These are phyloP conservation scores for Pantherophis vulpinus DNA, from an alignment of 2,797 vertebrate genomes.

Conservation along the genomic window DNA sequence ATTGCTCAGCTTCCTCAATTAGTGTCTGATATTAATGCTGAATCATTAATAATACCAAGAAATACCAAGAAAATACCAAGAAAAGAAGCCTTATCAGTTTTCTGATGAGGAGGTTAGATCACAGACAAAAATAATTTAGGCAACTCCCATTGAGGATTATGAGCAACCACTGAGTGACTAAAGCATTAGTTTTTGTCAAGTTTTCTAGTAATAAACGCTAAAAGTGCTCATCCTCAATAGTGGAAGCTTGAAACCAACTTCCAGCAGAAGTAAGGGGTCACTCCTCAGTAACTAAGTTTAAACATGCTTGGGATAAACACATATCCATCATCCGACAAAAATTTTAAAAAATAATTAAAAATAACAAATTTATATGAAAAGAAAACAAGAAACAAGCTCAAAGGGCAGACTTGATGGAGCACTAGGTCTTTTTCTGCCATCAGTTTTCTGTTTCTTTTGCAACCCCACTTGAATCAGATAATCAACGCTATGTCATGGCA, in stretches of 20 bases:
- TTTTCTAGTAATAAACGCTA: neutral
- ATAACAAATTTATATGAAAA: neutral
- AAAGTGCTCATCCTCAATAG: neutral
- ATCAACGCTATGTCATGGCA: neutral
- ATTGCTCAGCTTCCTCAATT: constrained; percentile 28
- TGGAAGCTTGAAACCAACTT: neutral
- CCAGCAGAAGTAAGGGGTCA: neutral
- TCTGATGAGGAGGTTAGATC: constrained; percentile 28
- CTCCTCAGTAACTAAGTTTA: neutral
- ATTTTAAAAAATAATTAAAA: neutral
- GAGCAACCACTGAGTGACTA: neutral
- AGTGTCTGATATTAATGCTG: constrained; percentile 27
- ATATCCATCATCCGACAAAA: neutral
- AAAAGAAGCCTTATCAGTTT: constrained; percentile 38
- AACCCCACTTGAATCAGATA: neutral
- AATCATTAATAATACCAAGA: constrained; percentile 34
- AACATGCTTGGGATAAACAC: neutral
- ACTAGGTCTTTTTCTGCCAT: neutral
- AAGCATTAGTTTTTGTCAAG: neutral
- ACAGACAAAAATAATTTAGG: constrained; percentile 6
- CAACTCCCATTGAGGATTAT: constrained; percentile 29
- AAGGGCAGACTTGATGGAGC: neutral
- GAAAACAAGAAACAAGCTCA: neutral
- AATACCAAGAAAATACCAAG: constrained; percentile 2
- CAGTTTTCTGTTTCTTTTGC: neutral